Percentiles rank a stretch among this genome's conserved stretches.
Conservation (phyloP, 2,888 invertebrate species). For the Drymonia ruficornis region DNA sequence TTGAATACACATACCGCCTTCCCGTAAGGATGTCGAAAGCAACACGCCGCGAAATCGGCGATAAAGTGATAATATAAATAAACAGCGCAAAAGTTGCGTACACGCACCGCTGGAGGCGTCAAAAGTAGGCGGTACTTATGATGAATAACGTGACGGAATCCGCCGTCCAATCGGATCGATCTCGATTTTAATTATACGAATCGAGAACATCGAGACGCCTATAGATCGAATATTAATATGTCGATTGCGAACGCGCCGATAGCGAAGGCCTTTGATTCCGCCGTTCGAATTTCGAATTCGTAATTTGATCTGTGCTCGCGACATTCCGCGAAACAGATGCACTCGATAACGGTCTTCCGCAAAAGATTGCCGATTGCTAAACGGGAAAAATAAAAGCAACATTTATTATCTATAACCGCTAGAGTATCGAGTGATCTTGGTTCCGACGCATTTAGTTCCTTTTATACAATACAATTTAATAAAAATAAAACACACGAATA, state of each 20-base stretch:
- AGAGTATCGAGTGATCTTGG: conserved; percentile 52
- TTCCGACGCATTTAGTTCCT: conserved; percentile 46
- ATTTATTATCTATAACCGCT: conserved; percentile 47
- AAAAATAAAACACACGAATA: conserved; percentile 9
- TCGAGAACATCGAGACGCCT: conserved; percentile 76
- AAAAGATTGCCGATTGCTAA: conserved; percentile 57
- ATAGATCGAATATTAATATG: conserved; percentile 83
- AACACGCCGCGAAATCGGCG: conserved; percentile 24
- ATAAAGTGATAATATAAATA: conserved; percentile 65
- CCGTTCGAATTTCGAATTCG: conserved; percentile 76
- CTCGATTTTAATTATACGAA: conserved; percentile 83
- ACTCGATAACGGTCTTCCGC: conserved; percentile 60
- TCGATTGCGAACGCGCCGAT: conserved; percentile 74
- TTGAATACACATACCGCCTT: conserved; percentile 40
- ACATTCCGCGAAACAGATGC: conserved; percentile 69
- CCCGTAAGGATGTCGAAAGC: neutral
- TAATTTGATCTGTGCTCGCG: conserved; percentile 72
- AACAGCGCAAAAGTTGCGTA: conserved; percentile 72
- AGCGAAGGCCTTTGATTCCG: conserved; percentile 70
- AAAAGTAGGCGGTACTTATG: conserved; percentile 80
- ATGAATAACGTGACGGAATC: conserved; percentile 81
- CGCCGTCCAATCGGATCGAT: conserved; percentile 78
- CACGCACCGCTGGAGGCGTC: conserved; percentile 81
- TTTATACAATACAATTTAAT: conserved; percentile 11
- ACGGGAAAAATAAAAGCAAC: conserved; percentile 52